phyloP scores from a whole-genome alignment of 2,888 invertebrate species.

The Scaptomyza flava region DNA sequence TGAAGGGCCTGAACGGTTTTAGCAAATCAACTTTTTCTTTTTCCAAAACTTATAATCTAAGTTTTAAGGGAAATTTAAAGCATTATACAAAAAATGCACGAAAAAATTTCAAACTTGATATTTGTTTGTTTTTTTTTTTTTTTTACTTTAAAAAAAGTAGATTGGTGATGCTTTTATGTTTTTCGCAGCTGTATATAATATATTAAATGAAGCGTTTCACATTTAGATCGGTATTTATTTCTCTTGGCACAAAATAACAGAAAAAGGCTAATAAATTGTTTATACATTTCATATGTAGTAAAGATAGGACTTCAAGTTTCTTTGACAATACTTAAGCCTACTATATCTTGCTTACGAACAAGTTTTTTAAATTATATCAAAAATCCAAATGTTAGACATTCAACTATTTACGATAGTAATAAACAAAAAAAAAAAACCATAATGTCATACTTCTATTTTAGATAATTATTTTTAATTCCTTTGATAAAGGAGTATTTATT shows the following conservation, averaged over 20 bases:
- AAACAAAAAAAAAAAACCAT: neutral
- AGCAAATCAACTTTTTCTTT: too few species aligned
- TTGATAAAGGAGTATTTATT: conserved; percentile 10
- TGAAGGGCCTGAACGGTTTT: too few species aligned
- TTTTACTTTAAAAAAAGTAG: too few species aligned
- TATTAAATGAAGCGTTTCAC: neutral
- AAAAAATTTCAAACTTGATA: too few species aligned
- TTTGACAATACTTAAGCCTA: conserved; percentile 6
- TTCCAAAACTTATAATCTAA: too few species aligned
- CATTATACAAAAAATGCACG: too few species aligned
- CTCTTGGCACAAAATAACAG: conserved; percentile 14
- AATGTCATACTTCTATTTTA: neutral
- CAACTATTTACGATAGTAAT: neutral
- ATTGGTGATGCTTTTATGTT: too few species aligned
- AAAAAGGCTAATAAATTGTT: neutral
- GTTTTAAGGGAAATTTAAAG: too few species aligned
- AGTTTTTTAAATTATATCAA: neutral
- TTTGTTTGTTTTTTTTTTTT: too few species aligned
- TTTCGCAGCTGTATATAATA: too few species aligned
- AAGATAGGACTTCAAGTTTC: neutral
- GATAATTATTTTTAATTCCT: neutral
- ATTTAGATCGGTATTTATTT: conserved; percentile 10
- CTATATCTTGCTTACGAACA: conserved; percentile 3
- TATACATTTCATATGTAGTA: conserved; percentile 21
- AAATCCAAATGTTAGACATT: conserved; percentile 6